Percentiles rank a stretch among this genome's conserved stretches.
Conservation (phyloP, 2,888 invertebrate genomes). For the Clitarchus hookeri region DNA sequence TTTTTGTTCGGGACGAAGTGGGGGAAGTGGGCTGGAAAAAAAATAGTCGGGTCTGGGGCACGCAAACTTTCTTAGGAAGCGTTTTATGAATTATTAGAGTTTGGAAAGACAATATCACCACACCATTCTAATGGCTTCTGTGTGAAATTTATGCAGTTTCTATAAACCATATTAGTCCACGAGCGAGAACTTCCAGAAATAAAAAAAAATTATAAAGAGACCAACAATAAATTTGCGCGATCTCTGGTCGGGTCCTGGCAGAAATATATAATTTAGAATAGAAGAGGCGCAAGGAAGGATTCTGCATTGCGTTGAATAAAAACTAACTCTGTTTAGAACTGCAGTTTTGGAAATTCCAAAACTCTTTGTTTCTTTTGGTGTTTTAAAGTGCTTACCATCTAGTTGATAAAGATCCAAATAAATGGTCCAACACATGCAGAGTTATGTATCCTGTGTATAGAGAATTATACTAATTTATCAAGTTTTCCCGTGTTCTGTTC, state of each 20-base stretch:
- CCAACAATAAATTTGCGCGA: not conserved
- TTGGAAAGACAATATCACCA: not conserved
- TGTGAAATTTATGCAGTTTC: slow-evolving; percentile 7
- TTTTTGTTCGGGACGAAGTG: too few relatives aligned
- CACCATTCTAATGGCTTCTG: not conserved
- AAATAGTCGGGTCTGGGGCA: not conserved
- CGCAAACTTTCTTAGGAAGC: not conserved
- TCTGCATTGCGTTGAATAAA: too few relatives aligned
- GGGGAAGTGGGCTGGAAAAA: not conserved
- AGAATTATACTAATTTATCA: too few relatives aligned
- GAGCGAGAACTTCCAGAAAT: not conserved
- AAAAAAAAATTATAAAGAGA: not conserved
- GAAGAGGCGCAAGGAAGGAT: not conserved
- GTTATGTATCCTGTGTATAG: too few relatives aligned
- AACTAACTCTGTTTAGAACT: too few relatives aligned
- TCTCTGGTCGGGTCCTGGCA: not conserved
- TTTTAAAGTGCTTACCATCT: too few relatives aligned
- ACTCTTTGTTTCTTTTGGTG: too few relatives aligned
- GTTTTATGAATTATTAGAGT: not conserved
- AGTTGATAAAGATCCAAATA: too few relatives aligned
- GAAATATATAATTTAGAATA: not conserved
- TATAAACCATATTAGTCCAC: not conserved
- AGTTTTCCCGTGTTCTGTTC: too few relatives aligned
- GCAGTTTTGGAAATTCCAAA: too few relatives aligned
- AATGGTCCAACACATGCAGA: too few relatives aligned